phyloP scores from a whole-genome alignment of 2,797 vertebrate genomes.

The Masticophis lateralis region DNA sequence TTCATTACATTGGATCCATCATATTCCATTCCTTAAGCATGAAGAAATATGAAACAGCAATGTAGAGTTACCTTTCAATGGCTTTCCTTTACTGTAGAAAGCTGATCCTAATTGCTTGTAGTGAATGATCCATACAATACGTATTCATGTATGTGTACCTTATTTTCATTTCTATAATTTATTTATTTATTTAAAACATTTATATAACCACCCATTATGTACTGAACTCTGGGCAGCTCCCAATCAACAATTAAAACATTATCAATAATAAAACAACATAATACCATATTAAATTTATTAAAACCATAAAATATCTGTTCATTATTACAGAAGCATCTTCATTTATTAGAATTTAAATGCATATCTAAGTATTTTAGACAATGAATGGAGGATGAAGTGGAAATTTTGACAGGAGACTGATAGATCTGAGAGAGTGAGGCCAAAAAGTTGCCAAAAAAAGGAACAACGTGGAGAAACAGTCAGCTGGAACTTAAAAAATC shows the following conservation, averaged over 20 bases:
- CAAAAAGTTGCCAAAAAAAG: not conserved
- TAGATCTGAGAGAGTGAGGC: not conserved
- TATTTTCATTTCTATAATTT: not conserved
- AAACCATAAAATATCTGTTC: not conserved
- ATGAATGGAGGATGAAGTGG: not conserved
- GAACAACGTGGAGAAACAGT: not conserved
- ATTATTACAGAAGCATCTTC: not conserved
- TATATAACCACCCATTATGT: not conserved
- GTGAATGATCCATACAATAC: not conserved
- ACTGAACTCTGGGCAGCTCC: not conserved
- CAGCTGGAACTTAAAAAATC: not conserved
- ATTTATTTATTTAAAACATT: not conserved
- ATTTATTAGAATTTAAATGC: not conserved
- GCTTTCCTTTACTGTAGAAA: not conserved
- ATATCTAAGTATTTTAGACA: not conserved
- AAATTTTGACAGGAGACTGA: not conserved
- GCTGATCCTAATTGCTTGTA: not conserved
- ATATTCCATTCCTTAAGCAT: not conserved
- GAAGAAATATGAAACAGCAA: not conserved
- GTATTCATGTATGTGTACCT: not conserved
- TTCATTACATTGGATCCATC: not conserved
- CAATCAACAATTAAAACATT: not conserved
- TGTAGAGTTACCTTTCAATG: not conserved
- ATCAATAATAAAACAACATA: not conserved
- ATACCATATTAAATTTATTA: not conserved